Evolutionary conservation across 2,113 vertebrate genomes (phyloP).

Genomic region (Galbula dea): DNA sequence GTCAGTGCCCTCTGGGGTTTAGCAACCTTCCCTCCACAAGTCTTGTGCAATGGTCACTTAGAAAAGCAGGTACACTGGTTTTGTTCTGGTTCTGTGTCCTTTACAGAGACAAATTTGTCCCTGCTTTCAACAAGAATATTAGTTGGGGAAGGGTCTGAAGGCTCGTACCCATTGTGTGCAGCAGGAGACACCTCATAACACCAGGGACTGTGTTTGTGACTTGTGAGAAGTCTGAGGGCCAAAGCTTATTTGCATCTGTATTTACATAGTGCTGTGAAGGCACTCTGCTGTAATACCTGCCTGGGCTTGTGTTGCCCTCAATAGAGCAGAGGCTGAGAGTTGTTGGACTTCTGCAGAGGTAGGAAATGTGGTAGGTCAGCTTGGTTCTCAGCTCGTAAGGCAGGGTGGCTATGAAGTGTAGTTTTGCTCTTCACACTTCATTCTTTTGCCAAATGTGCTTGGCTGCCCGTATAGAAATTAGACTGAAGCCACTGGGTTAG

Average conservation of each 20-base stretch:
- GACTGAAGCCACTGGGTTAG: background rate
- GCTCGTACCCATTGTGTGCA: background rate
- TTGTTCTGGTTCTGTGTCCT: background rate
- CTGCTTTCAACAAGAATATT: background rate
- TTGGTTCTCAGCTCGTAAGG: background rate
- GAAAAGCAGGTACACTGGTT: background rate
- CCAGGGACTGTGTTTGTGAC: background rate
- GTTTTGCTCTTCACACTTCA: background rate
- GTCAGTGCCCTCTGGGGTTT: background rate
- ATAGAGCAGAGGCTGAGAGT: background rate
- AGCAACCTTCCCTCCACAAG: background rate
- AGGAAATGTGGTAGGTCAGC: background rate
- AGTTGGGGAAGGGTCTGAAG: background rate
- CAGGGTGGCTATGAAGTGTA: background rate
- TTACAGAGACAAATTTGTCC: background rate
- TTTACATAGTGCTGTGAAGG: constrained; percentile 34
- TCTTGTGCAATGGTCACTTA: background rate
- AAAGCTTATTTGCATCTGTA: background rate
- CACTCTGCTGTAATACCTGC: background rate
- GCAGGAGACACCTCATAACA: background rate
- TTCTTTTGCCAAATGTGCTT: background rate
- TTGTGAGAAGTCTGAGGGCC: background rate
- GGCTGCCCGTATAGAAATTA: background rate
- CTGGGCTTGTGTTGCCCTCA: background rate
- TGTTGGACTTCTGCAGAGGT: background rate